Percentiles rank a stretch among this genome's conserved stretches.
Conservation (phyloP, 2,888 invertebrate genomes). For the Neoscelio sp. region DNA sequence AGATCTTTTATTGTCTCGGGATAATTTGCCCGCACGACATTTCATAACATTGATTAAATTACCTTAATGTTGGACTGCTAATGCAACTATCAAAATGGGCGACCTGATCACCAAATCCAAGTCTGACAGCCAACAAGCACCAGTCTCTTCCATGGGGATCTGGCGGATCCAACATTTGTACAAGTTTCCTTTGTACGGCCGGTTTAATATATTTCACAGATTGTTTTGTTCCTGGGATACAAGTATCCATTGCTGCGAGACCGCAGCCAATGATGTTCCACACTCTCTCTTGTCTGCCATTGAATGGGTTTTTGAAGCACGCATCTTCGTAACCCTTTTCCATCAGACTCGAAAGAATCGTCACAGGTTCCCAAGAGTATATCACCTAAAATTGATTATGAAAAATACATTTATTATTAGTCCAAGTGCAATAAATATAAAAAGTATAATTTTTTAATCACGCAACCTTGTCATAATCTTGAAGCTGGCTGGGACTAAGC, state of each 20-base stretch:
- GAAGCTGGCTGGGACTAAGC: slow-evolving; percentile 86
- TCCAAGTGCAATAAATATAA: background rate
- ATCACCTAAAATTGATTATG: slow-evolving; percentile 71
- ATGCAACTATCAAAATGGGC: slow-evolving; percentile 81
- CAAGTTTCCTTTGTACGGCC: slow-evolving; percentile 86
- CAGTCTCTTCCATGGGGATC: slow-evolving; percentile 90
- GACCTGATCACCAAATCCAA: slow-evolving; percentile 86
- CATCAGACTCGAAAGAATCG: slow-evolving; percentile 77
- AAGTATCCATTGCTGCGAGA: slow-evolving; percentile 77
- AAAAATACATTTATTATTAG: background rate
- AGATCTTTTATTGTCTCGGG: no score
- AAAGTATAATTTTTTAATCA: slow-evolving; percentile 9
- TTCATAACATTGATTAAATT: no score
- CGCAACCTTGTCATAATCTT: slow-evolving; percentile 80
- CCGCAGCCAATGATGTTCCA: slow-evolving; percentile 81
- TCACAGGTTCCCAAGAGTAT: slow-evolving; percentile 80
- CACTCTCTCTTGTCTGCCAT: slow-evolving; percentile 79
- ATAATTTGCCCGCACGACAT: no score
- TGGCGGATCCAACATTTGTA: slow-evolving; percentile 89
- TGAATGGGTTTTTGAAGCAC: slow-evolving; percentile 80
- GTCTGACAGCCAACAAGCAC: slow-evolving; percentile 89
- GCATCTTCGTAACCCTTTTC: slow-evolving; percentile 79
- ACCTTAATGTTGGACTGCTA: slow-evolving; percentile 81
- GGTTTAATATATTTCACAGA: slow-evolving; percentile 85
- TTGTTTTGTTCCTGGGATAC: slow-evolving; percentile 79